These are phyloP conservation scores for Ophioderma brevispina DNA, from an alignment of 35 echinoderm and acorn worm species.

Conservation along the genomic window DNA sequence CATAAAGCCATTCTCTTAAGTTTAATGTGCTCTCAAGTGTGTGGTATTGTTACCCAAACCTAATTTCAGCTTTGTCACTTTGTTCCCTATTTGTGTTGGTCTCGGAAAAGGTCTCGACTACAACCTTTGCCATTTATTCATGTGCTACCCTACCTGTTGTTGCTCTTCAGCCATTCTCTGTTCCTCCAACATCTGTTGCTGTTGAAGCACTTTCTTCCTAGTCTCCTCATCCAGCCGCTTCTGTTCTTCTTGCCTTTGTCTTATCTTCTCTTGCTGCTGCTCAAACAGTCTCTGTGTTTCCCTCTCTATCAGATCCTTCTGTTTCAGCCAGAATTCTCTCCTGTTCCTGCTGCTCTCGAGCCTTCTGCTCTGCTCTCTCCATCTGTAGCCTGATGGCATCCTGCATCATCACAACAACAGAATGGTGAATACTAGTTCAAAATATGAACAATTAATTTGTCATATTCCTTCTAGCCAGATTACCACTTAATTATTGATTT, in stretches of 20 bases:
- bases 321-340: constrained; percentile 37
- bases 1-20: too few relatives aligned
- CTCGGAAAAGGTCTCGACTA: too few relatives aligned
- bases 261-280: constrained; percentile 88
- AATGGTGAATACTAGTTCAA: not conserved
- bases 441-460: not conserved
- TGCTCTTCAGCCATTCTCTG: constrained; percentile 52
- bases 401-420: not conserved
- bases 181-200: constrained; percentile 91
- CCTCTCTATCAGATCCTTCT: constrained; percentile 91
- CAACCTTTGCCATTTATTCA: too few relatives aligned
- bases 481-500: not conserved
- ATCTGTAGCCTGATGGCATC: not conserved
- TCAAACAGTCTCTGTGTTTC: constrained; percentile 88
- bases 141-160: constrained; percentile 61
- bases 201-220: constrained; percentile 78
- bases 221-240: constrained; percentile 80
- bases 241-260: constrained; percentile 82
- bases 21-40: not conserved
- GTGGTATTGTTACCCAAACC: not conserved
- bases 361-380: not conserved
- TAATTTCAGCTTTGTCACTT: not conserved
- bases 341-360: constrained; percentile 32
- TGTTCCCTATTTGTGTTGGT: not conserved
- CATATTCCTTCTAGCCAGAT: not conserved